Evolutionary conservation across 2,113 vertebrate genomes (phyloP), one percentile per base, ranked within the genome.

Genomic region (Oreotrochilus melanogaster): DNA sequence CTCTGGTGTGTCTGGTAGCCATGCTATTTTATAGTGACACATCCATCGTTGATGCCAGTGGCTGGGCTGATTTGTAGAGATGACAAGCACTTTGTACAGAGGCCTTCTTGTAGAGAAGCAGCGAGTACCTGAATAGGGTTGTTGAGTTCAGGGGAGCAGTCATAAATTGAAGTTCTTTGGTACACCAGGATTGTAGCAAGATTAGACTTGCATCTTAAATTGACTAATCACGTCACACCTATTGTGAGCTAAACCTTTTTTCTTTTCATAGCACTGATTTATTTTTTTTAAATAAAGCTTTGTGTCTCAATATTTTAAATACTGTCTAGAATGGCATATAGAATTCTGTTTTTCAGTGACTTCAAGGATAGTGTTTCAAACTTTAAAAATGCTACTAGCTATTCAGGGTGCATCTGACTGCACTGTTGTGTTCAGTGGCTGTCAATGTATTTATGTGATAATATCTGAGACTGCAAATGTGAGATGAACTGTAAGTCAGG

Each of bases 371-470:
- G 4, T 7, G 5, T 43, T 83, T 85, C 31, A 53, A 19, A 57
- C 23, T 43, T 57, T 18, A 30, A 74, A 50, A 88, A 6, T 6
- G 15, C 0, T 47, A 62, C 31, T 39, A 51, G 10, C 33, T 74
- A 3, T 78, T 81, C 35, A 15, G 62, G 42, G 37, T 45, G 8
- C 7, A 0, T 56, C 33, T 87, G 54, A 51, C 30, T 64, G 58
- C 33, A 8, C 7, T 16, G 56, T 22, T 54, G 13, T 35, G 76
- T 83, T 58, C 8, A 16, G 43, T 27, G 65, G 28, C 57, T 89
- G 39, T 67, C 86, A 64, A 21, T 62, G n/a, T 64, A 80, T 69
- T 85, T 60, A 14, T 83, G 64, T 72, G 72, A 62, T 92, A 74
- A 88, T 91, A 80, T 74, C 78, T 89, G 65, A 53, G 47, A 28